Base-by-base conservation (phyloP, 2,113 vertebrate genomes). In the Marcusenius ussheri region DNA sequence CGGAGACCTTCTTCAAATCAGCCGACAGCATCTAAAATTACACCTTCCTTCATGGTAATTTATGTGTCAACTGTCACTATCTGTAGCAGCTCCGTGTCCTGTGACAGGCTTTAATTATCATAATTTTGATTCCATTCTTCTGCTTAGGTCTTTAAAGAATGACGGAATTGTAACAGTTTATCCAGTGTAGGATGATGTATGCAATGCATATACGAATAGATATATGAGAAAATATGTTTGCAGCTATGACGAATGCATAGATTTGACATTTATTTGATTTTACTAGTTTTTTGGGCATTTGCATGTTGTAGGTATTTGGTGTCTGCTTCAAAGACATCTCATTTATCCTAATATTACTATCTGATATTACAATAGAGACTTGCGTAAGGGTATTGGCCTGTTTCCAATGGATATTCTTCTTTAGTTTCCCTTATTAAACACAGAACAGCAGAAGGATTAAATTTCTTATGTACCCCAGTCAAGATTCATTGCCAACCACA, bases 11-110 rank as follows among this genome's bases (percentile, higher is more conserved):
- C 94, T 94, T 92, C 91, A 88, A 93, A 91, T 90, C 93, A 92
- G 92, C 93, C 70, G 93, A 93, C 92, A 90, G 92, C 93, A 89
- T 94, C 94, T 95, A 93, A 95, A 96, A 96, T 96, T 96, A 95
- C 95, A 95, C 91, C 91, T 88, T 91, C 91, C 93, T 94, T 93
- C 90, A 90, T 93, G 92, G 95, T 94, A 96, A 96, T 96, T 96
- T 95, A 94, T 93, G 92, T 95, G 95, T 96, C 95, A 95, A 94
- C 94, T 92, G 93, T 95, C 93, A 95, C 94, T 87, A 91, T 93
- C 91, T 91, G 92, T 92, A 93, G 94, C 94, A 91, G 91, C 90
- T 90, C 92, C 27, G 88, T 91, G 92, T 91, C 92, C 83, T 87
- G 91, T 93, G 93, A 93, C 94, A 95, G 93, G 93, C 93, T 90